A percentile compares a stretch with the other conserved stretches of the same genome.
Evolutionary conservation across 2,888 invertebrate genomes (phyloP).

Genomic region (Stramonita haemastoma): DNA sequence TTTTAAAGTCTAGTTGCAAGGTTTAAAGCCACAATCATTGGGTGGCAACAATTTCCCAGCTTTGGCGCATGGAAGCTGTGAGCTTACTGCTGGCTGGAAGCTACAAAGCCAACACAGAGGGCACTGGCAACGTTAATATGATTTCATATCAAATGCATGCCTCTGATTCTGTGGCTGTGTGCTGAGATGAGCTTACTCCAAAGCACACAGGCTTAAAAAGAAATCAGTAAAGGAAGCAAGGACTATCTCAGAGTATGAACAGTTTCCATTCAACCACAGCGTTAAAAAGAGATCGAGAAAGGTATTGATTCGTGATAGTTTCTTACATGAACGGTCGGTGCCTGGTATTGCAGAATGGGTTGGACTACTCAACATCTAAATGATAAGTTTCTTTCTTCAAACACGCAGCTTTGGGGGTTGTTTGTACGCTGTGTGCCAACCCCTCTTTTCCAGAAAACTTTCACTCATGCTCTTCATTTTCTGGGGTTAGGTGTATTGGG

Average conservation of each 20-base stretch:
- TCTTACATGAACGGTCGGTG: not conserved
- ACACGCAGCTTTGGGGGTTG: not conserved
- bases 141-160: not conserved
- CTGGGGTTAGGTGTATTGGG: not conserved
- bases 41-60: constrained; percentile 34
- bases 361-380: not conserved
- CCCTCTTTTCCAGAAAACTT: constrained; percentile 8
- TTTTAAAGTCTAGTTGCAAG: constrained; percentile 23
- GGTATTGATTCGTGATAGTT: not conserved
- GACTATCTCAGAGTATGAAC: not conserved
- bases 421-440: not conserved
- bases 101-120: constrained; percentile 8
- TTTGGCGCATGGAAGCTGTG: constrained; percentile 37
- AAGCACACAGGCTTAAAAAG: not conserved
- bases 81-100: constrained; percentile 20
- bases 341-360: not conserved
- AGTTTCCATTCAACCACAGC: not conserved
- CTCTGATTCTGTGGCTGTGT: constrained; percentile 11
- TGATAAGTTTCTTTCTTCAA: not conserved
- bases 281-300: not conserved
- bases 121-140: constrained; percentile 30
- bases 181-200: not conserved
- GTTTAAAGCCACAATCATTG: constrained; percentile 19
- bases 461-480: not conserved
- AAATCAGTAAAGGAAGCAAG: not conserved